A percentile compares a stretch with the other conserved stretches of the same genome.
Conservation (phyloP, 2,888 invertebrate genomes). For the Ditylenchus weischeri region DNA sequence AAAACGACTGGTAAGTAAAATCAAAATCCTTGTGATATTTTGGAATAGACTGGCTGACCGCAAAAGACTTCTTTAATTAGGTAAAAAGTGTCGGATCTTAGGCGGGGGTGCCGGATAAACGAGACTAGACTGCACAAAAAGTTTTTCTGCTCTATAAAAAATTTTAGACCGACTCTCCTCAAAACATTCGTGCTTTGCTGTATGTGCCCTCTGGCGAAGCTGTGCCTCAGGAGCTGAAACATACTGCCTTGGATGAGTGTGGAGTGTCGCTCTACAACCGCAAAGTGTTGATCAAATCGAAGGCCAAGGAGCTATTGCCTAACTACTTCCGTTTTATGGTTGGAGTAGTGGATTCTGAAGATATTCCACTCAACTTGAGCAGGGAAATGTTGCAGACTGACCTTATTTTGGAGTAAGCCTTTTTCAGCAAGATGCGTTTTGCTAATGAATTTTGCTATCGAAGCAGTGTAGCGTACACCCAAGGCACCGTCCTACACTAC, state of each 20-base stretch:
- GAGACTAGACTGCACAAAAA: too few species aligned
- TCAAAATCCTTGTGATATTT: too few species aligned
- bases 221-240: slow-evolving; percentile 80
- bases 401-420: slow-evolving; percentile 69
- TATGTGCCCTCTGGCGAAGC: slow-evolving; percentile 92
- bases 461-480: too few species aligned
- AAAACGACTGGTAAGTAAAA: too few species aligned
- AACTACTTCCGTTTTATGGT: slow-evolving; percentile 90
- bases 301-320: slow-evolving; percentile 53
- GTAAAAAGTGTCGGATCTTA: too few species aligned
- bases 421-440: neutral
- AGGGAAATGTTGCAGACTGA: slow-evolving; percentile 92
- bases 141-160: neutral
- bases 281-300: slow-evolving; percentile 73
- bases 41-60: too few species aligned
- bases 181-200: slow-evolving; percentile 82
- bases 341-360: slow-evolving; percentile 95
- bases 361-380: slow-evolving; percentile 93
- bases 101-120: too few species aligned
- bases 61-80: too few species aligned
- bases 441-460: too few species aligned
- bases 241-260: slow-evolving; percentile 71
- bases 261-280: slow-evolving; percentile 84
- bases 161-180: slow-evolving; percentile 75
- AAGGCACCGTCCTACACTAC: too few species aligned